Evolutionary conservation across 1,140 invertebrate species (phyloP), one percentile per base, ranked within the genome.

Genomic region (Sinella curviseta): DNA sequence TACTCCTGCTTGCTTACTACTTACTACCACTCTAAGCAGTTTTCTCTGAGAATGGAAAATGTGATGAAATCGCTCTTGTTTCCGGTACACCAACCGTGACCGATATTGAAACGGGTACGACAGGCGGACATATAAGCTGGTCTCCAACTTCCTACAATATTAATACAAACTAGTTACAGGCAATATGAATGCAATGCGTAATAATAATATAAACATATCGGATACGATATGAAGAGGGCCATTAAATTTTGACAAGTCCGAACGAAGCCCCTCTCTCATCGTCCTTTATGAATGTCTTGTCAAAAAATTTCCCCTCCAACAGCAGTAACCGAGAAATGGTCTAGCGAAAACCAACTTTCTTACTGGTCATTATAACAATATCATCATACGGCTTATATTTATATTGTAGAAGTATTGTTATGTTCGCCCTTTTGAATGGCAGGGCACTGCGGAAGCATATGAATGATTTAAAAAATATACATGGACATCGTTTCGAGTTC

Each of bases 181-280:
- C 14, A 60, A 12, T 4, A 60, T n/a, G 24, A 60, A 60, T n/a
- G 4, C 24, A 3, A 17, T 26, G 4, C 24, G 57, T n/a, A 8
- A 60, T 60, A 60, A 60, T 17, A 48, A 48, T 17, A 17, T 48
- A 48, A 48, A 48, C n/a, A 48, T n/a, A 60, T 60, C 24, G 57
- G 57, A 60, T 60, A 48, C 39, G 39, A 48, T 48, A 60, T 60
- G 57, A 30, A 70, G 65, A 48, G 39, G 39, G 31, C 8, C 65
- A 70, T 70, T 70, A 70, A 70, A 70, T 70, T 70, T 70, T 70
- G 65, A 70, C 65, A 70, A 70, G 65, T 33, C 26, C 28, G 31
- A 70, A 70, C 30, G 20, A 48, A 8, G 8, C 65, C 65, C 65
- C 65, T 70, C 65, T 70, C 57, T 30, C 65, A 60, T 70, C 57